A percentile compares a stretch with the other conserved stretches of the same genome.
phyloP scores from a whole-genome alignment of 2,888 invertebrate species.

The Drosophila vallismaia region DNA sequence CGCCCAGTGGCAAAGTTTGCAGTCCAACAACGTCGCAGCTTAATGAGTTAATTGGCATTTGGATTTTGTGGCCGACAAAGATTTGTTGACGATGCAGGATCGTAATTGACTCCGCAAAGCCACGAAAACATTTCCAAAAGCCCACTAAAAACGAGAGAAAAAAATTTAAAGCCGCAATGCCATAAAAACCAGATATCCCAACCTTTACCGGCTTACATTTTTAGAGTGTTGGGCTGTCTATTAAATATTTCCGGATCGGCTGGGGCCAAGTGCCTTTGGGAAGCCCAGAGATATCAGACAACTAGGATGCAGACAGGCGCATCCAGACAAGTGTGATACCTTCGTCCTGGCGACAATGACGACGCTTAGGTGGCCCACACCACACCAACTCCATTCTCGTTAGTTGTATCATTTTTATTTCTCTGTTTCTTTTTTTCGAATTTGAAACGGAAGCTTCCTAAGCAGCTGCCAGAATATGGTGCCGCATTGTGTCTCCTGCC shows the following conservation, averaged over 20 bases:
- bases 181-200: conserved; percentile 18
- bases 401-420: conserved; percentile 53
- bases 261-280: conserved; percentile 45
- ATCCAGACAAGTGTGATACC: conserved; percentile 40
- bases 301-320: conserved; percentile 30
- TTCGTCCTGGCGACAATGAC: conserved; percentile 35
- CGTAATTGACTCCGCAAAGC: conserved; percentile 52
- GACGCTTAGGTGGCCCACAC: conserved; percentile 53
- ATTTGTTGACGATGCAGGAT: conserved; percentile 66
- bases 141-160: background rate
- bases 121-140: conserved; percentile 7
- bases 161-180: conserved; percentile 39
- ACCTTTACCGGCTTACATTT: conserved; percentile 19
- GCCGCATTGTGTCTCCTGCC: conserved; percentile 15
- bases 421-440: conserved; percentile 40
- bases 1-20: conserved; percentile 30
- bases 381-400: conserved; percentile 53
- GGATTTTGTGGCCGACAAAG: conserved; percentile 70
- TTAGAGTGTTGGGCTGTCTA: conserved; percentile 41
- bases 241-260: conserved; percentile 67
- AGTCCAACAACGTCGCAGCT: conserved; percentile 36
- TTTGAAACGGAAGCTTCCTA: conserved; percentile 69
- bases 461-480: conserved; percentile 25
- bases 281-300: conserved; percentile 27
- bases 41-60: conserved; percentile 77